phyloP scores from a whole-genome alignment of 2,888 invertebrate genomes.

The Lithophane ornitopus region DNA sequence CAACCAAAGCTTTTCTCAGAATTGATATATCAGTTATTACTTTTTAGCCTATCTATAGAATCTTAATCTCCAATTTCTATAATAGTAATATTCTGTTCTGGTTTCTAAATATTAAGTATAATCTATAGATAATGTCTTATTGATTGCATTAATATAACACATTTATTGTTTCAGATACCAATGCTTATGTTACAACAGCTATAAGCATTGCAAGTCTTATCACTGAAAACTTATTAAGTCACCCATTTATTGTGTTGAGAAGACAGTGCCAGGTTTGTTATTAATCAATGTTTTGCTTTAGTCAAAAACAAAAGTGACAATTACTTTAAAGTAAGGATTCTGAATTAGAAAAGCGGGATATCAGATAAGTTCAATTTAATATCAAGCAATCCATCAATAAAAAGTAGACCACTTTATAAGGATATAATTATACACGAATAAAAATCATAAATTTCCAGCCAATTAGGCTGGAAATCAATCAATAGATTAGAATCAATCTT shows the following conservation, averaged over 20 bases:
- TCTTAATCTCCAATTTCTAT: not conserved
- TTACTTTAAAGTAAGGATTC: not conserved
- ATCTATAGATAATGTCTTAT: not conserved
- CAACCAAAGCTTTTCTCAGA: not conserved
- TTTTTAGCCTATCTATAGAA: not conserved
- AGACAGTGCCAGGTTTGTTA: constrained; percentile 97
- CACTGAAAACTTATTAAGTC: constrained; percentile 97
- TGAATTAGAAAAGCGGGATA: not conserved
- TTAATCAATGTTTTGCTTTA: constrained; percentile 56
- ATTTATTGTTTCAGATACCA: constrained; percentile 79
- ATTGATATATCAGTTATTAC: not conserved
- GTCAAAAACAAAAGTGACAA: not conserved
- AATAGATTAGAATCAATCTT: constrained; percentile 2
- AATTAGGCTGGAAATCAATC: not conserved
- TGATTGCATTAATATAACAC: constrained; percentile 6
- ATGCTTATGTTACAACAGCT: constrained; percentile 94
- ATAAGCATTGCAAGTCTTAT: constrained; percentile 96
- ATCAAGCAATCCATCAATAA: not conserved
- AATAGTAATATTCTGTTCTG: too few relatives aligned
- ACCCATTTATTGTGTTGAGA: constrained; percentile 97
- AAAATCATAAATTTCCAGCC: not conserved
- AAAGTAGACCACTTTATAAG: not conserved
- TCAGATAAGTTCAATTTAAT: not conserved
- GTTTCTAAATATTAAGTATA: too few relatives aligned
- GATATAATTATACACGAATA: not conserved